Conservation (phyloP, 1,140 invertebrate species). For the Neotoxoptera formosana region DNA sequence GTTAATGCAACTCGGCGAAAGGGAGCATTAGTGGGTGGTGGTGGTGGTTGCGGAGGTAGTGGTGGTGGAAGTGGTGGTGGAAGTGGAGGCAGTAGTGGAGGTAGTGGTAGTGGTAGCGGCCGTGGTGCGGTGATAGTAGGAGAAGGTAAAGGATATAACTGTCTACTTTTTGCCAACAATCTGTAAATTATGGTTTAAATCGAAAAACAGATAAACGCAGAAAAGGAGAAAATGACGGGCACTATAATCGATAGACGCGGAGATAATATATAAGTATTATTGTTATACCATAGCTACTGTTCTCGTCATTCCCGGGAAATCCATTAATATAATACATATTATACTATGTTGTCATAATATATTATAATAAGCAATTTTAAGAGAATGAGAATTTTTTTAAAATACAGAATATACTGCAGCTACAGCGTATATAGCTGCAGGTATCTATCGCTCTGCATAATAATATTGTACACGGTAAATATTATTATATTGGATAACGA, state of each 20-base stretch:
- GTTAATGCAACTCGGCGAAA: slow-evolving; percentile 30
- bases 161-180: slow-evolving; percentile 51
- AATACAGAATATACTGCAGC: too few relatives aligned
- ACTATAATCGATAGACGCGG: neutral
- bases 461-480: neutral
- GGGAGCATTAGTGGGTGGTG: neutral
- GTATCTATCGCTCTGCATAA: neutral
- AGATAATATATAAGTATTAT: neutral
- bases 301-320: neutral
- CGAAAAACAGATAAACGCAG: slow-evolving; percentile 26
- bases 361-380: neutral
- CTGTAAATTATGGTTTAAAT: slow-evolving; percentile 44
- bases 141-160: slow-evolving; percentile 30
- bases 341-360: too few relatives aligned
- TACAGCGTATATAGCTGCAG: neutral
- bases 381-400: neutral
- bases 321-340: too few relatives aligned
- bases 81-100: too few relatives aligned
- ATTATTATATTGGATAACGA: neutral
- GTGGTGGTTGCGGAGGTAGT: neutral
- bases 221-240: neutral
- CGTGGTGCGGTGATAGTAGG: neutral
- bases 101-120: neutral
- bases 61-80: too few relatives aligned
- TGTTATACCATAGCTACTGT: neutral